Conservation (phyloP, 2,888 invertebrate genomes). For the Amphipoea oculea region DNA sequence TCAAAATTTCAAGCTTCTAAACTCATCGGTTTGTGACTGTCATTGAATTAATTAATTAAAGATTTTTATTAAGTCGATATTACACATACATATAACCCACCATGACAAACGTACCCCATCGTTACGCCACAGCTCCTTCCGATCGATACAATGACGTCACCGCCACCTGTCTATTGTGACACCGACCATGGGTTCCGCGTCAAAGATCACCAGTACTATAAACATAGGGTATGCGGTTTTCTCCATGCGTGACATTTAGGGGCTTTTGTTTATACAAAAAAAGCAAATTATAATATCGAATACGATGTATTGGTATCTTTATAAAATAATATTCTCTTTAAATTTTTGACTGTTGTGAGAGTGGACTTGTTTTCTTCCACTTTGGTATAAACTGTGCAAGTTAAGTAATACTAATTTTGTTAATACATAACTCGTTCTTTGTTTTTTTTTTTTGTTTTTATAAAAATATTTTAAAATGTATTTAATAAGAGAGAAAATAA, state of each 20-base stretch:
- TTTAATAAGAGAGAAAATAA: no score
- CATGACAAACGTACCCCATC: not conserved
- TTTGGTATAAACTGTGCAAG: not conserved
- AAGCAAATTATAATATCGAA: not conserved
- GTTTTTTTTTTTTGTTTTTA: no score
- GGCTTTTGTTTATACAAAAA: conserved; percentile 8
- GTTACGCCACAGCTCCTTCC: not conserved
- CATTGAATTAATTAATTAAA: not conserved
- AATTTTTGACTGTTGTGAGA: not conserved
- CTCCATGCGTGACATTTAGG: conserved; percentile 22
- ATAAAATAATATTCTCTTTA: not conserved
- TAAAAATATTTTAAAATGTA: no score
- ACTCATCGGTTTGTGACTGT: not conserved
- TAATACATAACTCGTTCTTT: no score
- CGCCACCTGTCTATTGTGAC: conserved; percentile 36
- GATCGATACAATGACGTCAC: conserved; percentile 52
- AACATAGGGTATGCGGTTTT: not conserved
- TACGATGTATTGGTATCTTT: not conserved
- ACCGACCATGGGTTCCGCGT: conserved; percentile 33
- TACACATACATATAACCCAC: not conserved
- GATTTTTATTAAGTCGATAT: not conserved
- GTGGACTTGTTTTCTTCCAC: not conserved
- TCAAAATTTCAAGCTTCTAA: not conserved
- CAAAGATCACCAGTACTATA: conserved; percentile 21
- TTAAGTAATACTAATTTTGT: not conserved